Evolutionary conservation across 2,888 invertebrate species (phyloP).

Genomic region (Pachymerium ferrugineum): DNA sequence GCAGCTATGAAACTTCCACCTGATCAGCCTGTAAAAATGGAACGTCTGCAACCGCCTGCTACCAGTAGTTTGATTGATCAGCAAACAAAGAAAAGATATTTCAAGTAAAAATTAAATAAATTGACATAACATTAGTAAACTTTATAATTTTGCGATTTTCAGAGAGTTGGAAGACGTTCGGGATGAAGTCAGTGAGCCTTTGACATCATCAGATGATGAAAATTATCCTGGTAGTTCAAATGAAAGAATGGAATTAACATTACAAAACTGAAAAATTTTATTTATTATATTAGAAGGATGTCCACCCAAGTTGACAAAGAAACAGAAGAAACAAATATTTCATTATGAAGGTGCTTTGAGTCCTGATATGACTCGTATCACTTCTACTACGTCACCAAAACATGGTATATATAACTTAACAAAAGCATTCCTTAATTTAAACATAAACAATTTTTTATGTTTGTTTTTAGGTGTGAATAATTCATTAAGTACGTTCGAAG

Average conservation of each 20-base stretch:
- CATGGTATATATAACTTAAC: background rate
- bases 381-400: conserved; percentile 48
- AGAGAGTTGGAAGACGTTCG: conserved; percentile 64
- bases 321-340: conserved; percentile 55
- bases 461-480: background rate
- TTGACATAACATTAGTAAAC: conserved; percentile 27
- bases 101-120: conserved; percentile 32
- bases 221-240: conserved; percentile 57
- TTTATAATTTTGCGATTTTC: background rate
- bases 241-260: background rate
- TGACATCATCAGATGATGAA: conserved; percentile 64
- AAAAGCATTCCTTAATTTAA: background rate
- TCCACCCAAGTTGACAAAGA: conserved; percentile 55
- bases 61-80: conserved; percentile 42
- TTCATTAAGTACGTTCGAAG: conserved; percentile 48
- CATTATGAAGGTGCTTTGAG: conserved; percentile 44
- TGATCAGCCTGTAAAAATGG: conserved; percentile 49
- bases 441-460: background rate
- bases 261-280: background rate
- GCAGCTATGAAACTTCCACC: conserved; percentile 62
- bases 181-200: conserved; percentile 64
- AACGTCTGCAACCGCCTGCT: conserved; percentile 41
- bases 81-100: conserved; percentile 44
- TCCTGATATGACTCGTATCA: conserved; percentile 46
- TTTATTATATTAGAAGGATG: conserved; percentile 53